phyloP scores from a whole-genome alignment of 2,113 vertebrate species.

The Castor canadensis region DNA sequence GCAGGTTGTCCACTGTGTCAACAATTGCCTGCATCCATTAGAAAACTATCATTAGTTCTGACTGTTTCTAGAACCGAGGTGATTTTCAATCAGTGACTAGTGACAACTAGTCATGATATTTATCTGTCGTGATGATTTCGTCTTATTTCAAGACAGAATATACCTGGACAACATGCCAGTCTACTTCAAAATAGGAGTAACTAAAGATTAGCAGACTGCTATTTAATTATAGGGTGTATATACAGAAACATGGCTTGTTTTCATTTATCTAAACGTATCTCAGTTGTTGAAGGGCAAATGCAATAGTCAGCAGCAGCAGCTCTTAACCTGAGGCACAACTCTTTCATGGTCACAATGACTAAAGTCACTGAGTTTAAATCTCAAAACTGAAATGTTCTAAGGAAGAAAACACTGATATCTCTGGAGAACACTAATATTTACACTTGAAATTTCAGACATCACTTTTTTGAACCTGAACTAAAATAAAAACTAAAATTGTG shows the following conservation, averaged over 20 bases:
- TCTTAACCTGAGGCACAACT: slow-evolving; percentile 69
- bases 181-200: slow-evolving; percentile 60
- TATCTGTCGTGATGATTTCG: slow-evolving; percentile 81
- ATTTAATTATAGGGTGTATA: slow-evolving; percentile 54
- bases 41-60: slow-evolving; percentile 81
- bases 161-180: slow-evolving; percentile 63
- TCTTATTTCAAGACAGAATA: slow-evolving; percentile 78
- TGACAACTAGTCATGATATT: slow-evolving; percentile 81
- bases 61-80: slow-evolving; percentile 68
- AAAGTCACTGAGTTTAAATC: background rate
- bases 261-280: background rate
- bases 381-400: slow-evolving; percentile 55
- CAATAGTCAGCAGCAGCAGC: slow-evolving; percentile 47
- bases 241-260: slow-evolving; percentile 62
- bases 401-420: slow-evolving; percentile 37
- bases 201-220: slow-evolving; percentile 57
- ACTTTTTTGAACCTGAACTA: slow-evolving; percentile 36
- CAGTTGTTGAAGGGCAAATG: slow-evolving; percentile 49
- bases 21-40: slow-evolving; percentile 95
- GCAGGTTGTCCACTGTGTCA: slow-evolving; percentile 98
- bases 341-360: background rate
- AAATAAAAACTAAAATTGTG: slow-evolving; percentile 35
- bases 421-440: slow-evolving; percentile 35
- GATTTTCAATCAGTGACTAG: slow-evolving; percentile 68
- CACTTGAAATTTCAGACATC: slow-evolving; percentile 40